Evolutionary conservation across 1,140 invertebrate genomes (phyloP), one percentile per base, ranked within the genome.

Genomic region (Potamilus streckersoni): DNA sequence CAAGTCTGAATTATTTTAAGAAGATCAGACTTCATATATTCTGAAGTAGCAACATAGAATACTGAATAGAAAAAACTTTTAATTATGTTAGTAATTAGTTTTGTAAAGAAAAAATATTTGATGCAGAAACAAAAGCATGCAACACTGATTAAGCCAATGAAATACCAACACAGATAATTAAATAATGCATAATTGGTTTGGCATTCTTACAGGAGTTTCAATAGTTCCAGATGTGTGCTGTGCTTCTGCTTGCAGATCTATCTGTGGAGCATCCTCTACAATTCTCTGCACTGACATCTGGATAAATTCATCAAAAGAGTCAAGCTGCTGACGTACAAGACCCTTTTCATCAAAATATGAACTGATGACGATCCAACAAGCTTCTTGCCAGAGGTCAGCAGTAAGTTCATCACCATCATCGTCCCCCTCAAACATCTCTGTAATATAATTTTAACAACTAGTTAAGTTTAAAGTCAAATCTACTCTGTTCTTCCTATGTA

Each of bases 301-400:
- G 89, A 99, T 99, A 87, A 99, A 99, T 91, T 99, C 98, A 92
- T 99, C 98, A 91, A 99, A 99, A 83, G 97, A 99, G 86, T 99
- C 98, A 78, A 99, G 91, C 87, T 99, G 98, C 87, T 99, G 98
- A 68, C 98, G 93, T n/a, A 99, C 98, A 63, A 99, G 92, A 90
- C 91, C 98, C 91, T 99, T 99, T 89, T 99, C 98, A 89, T 99
- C 98, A 91, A 99, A 99, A 90, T 99, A 99, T 4, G 98, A 96
- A 86, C 97, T 98, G 84, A 99, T 99, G 62, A 99, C 97, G 88
- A 99, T 98, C 98, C 98, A 99, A 86, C 97, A 99, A n/a, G 98
- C 98, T 92, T 99, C 98, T 91, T 99, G 97, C 97, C 97, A 99
- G 72, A 98, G 90, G 87, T 98, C 96, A 19, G 96, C 94, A 17